These are phyloP conservation scores for Pseudococcus longispinus DNA, from an alignment of 2,888 invertebrate genomes.

Conservation along the genomic window DNA sequence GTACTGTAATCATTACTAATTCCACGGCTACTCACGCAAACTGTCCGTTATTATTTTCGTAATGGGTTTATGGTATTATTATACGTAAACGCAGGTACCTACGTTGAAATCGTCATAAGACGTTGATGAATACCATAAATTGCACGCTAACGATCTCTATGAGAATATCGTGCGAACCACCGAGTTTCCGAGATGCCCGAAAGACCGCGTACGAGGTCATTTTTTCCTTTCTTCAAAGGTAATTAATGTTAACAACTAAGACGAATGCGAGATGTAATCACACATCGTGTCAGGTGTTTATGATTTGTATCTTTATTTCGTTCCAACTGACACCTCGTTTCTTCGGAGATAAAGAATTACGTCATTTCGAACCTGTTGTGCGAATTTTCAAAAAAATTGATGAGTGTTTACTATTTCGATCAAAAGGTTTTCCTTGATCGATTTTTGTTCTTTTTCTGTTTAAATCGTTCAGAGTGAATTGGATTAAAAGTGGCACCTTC, in stretches of 20 bases:
- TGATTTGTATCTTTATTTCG: not conserved
- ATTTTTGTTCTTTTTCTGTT: too few relatives aligned
- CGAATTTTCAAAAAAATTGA: too few relatives aligned
- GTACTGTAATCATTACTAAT: slow-evolving; percentile 2
- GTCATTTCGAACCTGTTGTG: too few relatives aligned
- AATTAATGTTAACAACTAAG: not conserved
- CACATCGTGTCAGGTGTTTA: not conserved
- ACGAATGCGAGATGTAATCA: not conserved
- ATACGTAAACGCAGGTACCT: not conserved
- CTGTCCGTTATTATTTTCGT: not conserved
- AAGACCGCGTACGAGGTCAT: not conserved
- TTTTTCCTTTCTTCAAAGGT: not conserved
- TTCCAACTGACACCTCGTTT: not conserved
- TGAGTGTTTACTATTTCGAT: too few relatives aligned
- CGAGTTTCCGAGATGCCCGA: not conserved
- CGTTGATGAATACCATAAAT: not conserved
- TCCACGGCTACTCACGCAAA: not conserved
- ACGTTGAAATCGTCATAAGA: not conserved
- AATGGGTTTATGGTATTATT: not conserved
- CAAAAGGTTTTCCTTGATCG: too few relatives aligned
- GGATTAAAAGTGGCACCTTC: too few relatives aligned
- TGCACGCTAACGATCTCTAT: not conserved
- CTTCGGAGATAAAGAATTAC: too few relatives aligned
- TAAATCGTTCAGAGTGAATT: too few relatives aligned
- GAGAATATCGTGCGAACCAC: not conserved